Base-by-base conservation (phyloP, 2,797 vertebrate species). In the Falco berigora region DNA sequence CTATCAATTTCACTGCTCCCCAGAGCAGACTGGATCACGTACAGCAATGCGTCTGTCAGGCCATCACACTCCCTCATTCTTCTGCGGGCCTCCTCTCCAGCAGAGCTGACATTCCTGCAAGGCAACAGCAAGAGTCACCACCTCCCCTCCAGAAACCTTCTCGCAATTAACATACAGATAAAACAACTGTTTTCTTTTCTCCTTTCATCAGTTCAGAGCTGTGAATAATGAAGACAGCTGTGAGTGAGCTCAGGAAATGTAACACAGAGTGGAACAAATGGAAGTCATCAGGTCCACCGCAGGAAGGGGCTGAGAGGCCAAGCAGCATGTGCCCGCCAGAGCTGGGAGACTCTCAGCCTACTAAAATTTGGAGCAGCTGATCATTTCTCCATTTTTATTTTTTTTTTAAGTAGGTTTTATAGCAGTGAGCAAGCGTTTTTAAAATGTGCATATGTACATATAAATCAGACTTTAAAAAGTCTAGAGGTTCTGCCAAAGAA, bases 1-100 rank as follows among this genome's bases (percentile, higher is more conserved):
- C 99, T 99, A 98, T 99, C 99, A 97, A 99, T 99, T 98, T 99
- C 99, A 90, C 99, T 99, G 98, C 99, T 99, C 96, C 99, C 99
- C 94, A 99, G 98, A 64, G 99, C 99, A 19, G 99, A 99, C 98
- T 99, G 99, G 97, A 99, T 99, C 97, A 99, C 99, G 47, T 99
- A 99, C 77, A 99, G 98, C 97, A 99, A 98, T 19, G 99, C 99
- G 15, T 99, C 99, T 4, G 99, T 99, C 97, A 99, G 98, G 55
- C 99, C 99, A 46, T 99, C 99, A 47, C 99, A 99, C 96, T 99
- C 99, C 90, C 99, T 98, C 99, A 99, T 99, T 93, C 99, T 98
- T 94, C 99, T 98, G 71, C 99, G 98, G 64, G 99, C 99, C 97
- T 99, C 99, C 97, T 99, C 99, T 64, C 99, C 99, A 42, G 99